phyloP scores from a whole-genome alignment of 2,113 vertebrate species.

The Forbesichthys agassizii region DNA sequence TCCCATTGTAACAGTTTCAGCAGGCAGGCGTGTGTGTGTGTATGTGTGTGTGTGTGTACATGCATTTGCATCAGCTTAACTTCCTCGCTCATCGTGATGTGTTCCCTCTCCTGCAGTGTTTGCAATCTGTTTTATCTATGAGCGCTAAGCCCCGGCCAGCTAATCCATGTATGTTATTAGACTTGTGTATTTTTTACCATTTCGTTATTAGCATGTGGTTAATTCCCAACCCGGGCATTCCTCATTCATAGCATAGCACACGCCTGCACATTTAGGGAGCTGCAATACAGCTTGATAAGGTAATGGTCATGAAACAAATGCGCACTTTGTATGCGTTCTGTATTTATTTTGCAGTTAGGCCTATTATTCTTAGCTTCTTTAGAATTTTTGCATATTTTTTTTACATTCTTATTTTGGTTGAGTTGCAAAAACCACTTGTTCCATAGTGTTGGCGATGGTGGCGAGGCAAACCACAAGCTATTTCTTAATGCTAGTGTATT shows the following conservation, averaged over 20 bases:
- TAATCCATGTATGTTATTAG: slow-evolving; percentile 48
- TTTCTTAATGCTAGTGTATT: too few species aligned
- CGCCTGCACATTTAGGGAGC: background rate
- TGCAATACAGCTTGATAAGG: too few species aligned
- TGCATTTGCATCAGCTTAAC: slow-evolving; percentile 21
- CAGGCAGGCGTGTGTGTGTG: background rate
- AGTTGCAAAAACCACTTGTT: too few species aligned
- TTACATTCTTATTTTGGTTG: too few species aligned
- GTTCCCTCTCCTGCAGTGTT: slow-evolving; percentile 37
- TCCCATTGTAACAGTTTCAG: slow-evolving; percentile 20
- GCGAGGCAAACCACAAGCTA: too few species aligned
- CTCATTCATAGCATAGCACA: background rate
- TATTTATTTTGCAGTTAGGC: too few species aligned
- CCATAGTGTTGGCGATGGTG: too few species aligned
- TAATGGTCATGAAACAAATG: too few species aligned
- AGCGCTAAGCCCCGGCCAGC: slow-evolving; percentile 50
- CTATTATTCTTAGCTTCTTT: too few species aligned
- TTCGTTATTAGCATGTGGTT: slow-evolving; percentile 38
- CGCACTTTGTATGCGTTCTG: too few species aligned
- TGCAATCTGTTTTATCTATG: slow-evolving; percentile 64
- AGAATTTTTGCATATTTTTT: too few species aligned
- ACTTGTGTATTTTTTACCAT: slow-evolving; percentile 22
- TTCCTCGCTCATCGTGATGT: slow-evolving; percentile 27
- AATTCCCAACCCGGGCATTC: slow-evolving; percentile 25
- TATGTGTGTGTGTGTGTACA: slow-evolving; percentile 9